Evolutionary conservation across 1,140 invertebrate genomes (phyloP), one percentile per base, ranked within the genome.

Genomic region (Neodiprion pinetum): DNA sequence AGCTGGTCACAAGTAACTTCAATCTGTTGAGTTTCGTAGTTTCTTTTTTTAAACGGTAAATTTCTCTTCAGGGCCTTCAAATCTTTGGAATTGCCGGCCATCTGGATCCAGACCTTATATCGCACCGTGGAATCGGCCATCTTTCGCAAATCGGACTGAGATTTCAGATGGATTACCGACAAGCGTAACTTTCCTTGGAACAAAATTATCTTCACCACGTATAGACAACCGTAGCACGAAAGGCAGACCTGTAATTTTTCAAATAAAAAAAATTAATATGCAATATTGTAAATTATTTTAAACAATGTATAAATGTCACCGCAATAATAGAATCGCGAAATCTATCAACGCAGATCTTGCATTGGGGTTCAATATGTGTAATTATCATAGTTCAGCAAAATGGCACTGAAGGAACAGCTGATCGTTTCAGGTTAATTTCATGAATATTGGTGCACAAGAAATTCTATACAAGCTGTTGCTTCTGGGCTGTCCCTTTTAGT

Each of bases 161-260:
- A 17, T 0, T 80, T 79, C n/a, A 80, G 17, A 1, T 72, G 74
- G 10, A 71, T 76, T 17, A 76, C 79, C 9, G 67, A 80, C 1
- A 83, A n/a, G 0, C 72, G 78, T 8, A 83, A 49, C 5, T 74
- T 74, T 21, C 72, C 67, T 40, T 78, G 72, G 48, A 68, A 71
- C 1, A 80, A 65, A 7, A 74, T 49, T 8, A 80, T 66, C 71
- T 78, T 79, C 40, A 81, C 73, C 9, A 79, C 72, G 69, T 81
- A 81, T 3, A 83, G 40, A 49, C 81, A 80, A 9, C 77, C 77
- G 72, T 79, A 77, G 67, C 79, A 83, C 2, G 72, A 69, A 1
- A 83, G 73, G 50, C 79, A 81, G 11, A 77, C 75, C 81, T 82
- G 74, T 1, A 74, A 75, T 72, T 75, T 75, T 40, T 71, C 21